Percentiles rank a stretch among this genome's conserved stretches.
phyloP scores from a whole-genome alignment of 1,140 invertebrate genomes.

The Philaenus spumarius region DNA sequence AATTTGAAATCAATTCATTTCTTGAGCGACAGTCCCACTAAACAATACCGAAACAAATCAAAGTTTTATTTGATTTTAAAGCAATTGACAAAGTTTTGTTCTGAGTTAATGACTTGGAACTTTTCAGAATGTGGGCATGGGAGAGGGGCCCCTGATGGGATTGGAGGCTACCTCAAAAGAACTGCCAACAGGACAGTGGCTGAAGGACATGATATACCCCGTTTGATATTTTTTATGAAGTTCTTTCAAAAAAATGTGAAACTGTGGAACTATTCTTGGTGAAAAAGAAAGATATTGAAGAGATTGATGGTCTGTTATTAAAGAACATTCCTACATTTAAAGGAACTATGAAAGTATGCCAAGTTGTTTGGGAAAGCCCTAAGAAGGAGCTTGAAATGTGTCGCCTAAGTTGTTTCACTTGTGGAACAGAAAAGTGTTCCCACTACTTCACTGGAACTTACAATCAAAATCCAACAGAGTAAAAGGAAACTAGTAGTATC shows the following conservation, averaged over 20 bases:
- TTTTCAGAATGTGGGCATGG: slow-evolving; percentile 34
- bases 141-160: slow-evolving; percentile 35
- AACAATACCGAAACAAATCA: slow-evolving; percentile 23
- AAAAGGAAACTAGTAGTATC: too few species aligned
- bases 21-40: slow-evolving; percentile 8
- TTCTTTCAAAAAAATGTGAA: background rate
- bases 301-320: background rate
- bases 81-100: background rate
- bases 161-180: slow-evolving; percentile 40
- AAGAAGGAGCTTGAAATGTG: background rate
- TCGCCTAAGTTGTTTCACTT: background rate
- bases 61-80: slow-evolving; percentile 10
- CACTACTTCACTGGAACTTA: too few species aligned
- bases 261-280: background rate
- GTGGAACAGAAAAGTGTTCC: background rate
- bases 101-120: slow-evolving; percentile 33
- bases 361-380: background rate
- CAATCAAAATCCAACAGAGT: too few species aligned
- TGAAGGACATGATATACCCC: slow-evolving; percentile 23
- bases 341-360: slow-evolving; percentile 4
- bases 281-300: background rate
- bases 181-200: slow-evolving; percentile 29
- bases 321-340: background rate
- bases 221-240: background rate
- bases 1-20: slow-evolving; percentile 16